phyloP scores from a whole-genome alignment of 2,888 invertebrate genomes.

The Drosophila longiperda region DNA sequence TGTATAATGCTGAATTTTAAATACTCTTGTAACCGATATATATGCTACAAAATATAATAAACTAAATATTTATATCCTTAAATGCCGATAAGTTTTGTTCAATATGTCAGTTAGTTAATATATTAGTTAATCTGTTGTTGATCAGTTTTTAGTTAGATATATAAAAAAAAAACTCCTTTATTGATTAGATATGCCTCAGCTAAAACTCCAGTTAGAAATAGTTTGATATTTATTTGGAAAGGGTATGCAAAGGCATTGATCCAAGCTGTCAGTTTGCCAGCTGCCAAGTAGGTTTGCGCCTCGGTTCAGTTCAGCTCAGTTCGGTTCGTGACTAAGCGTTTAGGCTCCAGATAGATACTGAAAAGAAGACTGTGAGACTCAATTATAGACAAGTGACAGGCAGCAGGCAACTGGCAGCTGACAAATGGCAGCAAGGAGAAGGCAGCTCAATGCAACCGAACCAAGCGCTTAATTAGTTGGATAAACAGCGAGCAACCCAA shows the following conservation, averaged over 20 bases:
- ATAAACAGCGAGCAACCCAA: constrained; percentile 41
- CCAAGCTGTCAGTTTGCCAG: constrained; percentile 50
- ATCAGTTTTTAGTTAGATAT: neutral
- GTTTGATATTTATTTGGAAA: neutral
- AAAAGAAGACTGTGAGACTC: constrained; percentile 8
- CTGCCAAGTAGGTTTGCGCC: constrained; percentile 49
- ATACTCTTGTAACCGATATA: constrained; percentile 1
- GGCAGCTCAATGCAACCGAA: constrained; percentile 49
- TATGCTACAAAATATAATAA: neutral
- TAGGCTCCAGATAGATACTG: constrained; percentile 51
- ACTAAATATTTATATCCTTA: neutral
- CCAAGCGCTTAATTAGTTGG: constrained; percentile 56
- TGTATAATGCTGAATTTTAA: neutral
- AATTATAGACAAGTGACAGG: constrained; percentile 52
- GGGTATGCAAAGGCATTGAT: constrained; percentile 23
- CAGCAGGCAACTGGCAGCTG: constrained; percentile 18
- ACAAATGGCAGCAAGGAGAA: constrained; percentile 13
- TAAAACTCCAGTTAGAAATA: neutral
- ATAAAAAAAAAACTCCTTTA: neutral
- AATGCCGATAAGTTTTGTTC: neutral
- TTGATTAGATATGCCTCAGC: neutral
- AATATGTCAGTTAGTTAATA: neutral
- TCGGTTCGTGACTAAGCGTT: constrained; percentile 73
- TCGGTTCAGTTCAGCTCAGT: constrained; percentile 9
- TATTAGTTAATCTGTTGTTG: neutral